Percentiles rank a stretch among this genome's conserved stretches.
Conservation (phyloP, 2,113 vertebrate species). For the Tachycineta bicolor region DNA sequence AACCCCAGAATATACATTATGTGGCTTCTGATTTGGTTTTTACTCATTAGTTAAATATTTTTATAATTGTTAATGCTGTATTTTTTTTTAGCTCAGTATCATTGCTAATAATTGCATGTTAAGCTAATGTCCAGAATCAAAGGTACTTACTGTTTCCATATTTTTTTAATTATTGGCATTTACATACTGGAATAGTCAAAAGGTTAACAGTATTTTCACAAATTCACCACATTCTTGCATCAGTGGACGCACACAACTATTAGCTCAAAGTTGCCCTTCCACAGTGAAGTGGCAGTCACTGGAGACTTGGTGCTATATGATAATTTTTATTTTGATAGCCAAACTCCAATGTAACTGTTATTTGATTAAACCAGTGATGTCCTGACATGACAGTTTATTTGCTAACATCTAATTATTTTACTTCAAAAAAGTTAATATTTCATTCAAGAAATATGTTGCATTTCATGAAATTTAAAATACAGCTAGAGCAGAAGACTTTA, state of each 20-base stretch:
- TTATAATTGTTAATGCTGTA: background rate
- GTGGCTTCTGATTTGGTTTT: background rate
- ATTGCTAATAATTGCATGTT: background rate
- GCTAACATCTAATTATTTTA: background rate
- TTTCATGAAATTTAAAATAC: background rate
- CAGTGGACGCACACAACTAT: background rate
- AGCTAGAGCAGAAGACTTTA: background rate
- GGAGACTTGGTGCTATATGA: background rate
- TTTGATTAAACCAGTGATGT: background rate
- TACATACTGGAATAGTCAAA: background rate
- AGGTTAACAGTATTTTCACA: background rate
- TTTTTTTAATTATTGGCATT: background rate
- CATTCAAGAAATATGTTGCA: background rate
- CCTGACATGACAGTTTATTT: background rate
- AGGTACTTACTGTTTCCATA: background rate
- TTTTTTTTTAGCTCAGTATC: background rate
- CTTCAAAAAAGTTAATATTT: background rate
- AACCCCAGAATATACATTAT: background rate
- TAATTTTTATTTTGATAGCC: background rate
- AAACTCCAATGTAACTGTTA: background rate
- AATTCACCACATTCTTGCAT: background rate
- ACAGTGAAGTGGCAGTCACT: background rate
- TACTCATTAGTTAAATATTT: background rate
- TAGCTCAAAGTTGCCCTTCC: background rate
- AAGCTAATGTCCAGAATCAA: background rate